Conservation (phyloP, 2,797 vertebrate species). For the Emydoidea blandingii region DNA sequence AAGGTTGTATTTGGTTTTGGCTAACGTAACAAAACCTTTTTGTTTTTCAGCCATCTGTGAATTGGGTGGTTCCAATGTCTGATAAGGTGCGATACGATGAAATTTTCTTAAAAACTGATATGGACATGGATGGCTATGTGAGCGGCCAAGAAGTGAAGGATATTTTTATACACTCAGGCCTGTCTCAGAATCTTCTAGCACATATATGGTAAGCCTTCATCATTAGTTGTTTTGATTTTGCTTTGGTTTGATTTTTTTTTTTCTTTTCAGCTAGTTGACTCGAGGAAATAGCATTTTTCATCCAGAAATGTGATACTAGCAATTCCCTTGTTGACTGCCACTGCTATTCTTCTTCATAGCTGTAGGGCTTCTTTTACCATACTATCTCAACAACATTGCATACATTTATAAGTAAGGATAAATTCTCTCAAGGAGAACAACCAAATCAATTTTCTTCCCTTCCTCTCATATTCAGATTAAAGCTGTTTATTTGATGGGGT, state of each 20-base stretch:
- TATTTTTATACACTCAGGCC: constrained; percentile 98
- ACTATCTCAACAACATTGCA: neutral
- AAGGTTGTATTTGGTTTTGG: neutral
- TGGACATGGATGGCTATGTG: constrained; percentile 95
- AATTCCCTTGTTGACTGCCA: neutral
- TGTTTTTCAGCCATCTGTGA: constrained; percentile 84
- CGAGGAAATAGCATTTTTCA: neutral
- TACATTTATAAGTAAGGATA: neutral
- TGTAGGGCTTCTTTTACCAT: neutral
- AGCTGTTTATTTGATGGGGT: neutral
- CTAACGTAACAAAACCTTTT: neutral
- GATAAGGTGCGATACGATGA: constrained; percentile 95
- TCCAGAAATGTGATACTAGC: neutral
- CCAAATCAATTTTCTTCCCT: neutral
- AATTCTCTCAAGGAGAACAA: neutral
- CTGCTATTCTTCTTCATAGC: neutral
- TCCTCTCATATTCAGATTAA: neutral
- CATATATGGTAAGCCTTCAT: constrained; percentile 92
- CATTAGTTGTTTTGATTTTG: neutral
- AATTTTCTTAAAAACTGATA: constrained; percentile 95
- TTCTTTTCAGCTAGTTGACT: neutral
- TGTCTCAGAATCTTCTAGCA: constrained; percentile 92
- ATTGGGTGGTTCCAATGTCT: constrained; percentile 91
- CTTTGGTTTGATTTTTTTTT: neutral
- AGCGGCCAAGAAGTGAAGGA: constrained; percentile 97